These are phyloP conservation scores for Eulemur rubriventer DNA, from an alignment of 2,797 vertebrate species.

Conservation along the genomic window DNA sequence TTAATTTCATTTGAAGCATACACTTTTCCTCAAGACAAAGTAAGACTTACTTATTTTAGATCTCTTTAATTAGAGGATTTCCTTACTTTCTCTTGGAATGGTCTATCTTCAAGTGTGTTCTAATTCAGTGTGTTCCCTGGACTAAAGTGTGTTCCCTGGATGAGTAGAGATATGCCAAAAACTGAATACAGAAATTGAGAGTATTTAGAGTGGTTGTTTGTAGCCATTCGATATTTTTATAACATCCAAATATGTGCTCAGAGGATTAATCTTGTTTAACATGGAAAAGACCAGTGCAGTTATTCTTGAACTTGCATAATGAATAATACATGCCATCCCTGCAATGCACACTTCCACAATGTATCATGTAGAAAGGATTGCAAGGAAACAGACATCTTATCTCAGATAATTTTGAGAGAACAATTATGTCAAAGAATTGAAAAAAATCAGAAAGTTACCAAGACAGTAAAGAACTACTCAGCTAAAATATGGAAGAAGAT, in stretches of 20 bases:
- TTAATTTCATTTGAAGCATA: constrained; percentile 38
- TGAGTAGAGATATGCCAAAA: neutral
- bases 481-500: neutral
- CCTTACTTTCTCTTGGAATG: neutral
- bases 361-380: neutral
- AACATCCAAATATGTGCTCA: neutral
- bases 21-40: neutral
- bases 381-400: neutral
- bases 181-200: neutral
- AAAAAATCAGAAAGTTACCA: neutral
- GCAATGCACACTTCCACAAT: neutral
- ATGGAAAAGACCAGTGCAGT: neutral
- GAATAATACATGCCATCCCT: neutral
- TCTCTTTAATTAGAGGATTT: neutral
- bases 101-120: neutral
- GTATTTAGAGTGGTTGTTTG: neutral
- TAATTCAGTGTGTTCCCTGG: neutral
- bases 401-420: neutral
- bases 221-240: neutral
- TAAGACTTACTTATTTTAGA: constrained; percentile 24
- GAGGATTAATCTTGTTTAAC: neutral
- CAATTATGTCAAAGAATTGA: neutral
- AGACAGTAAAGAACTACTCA: neutral
- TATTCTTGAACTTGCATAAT: neutral
- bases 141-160: neutral